These are phyloP conservation scores for Melipona quadrifasciata DNA, from an alignment of 1,140 invertebrate species.

Conservation along the genomic window DNA sequence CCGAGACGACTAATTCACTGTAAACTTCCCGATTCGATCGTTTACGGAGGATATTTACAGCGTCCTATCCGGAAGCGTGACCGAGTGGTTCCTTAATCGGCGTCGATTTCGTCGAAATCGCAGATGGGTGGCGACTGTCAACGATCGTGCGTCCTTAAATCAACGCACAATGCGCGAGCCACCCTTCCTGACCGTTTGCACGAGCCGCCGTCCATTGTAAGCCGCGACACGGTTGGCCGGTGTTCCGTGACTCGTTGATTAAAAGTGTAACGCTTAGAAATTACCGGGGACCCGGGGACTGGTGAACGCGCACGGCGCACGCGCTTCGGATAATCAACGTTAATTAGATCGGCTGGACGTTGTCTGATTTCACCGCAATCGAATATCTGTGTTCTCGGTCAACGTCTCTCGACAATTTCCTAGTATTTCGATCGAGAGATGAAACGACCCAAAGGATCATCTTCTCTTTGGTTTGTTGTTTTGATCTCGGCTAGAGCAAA, in stretches of 20 bases:
- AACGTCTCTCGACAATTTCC: background rate
- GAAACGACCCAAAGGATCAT: no score
- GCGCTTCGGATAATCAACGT: constrained; percentile 50
- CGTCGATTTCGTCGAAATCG: constrained; percentile 56
- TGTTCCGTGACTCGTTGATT: constrained; percentile 66
- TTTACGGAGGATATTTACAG: constrained; percentile 14
- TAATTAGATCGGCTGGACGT: constrained; percentile 57
- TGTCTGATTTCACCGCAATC: background rate
- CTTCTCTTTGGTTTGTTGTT: background rate
- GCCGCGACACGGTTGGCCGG: constrained; percentile 53
- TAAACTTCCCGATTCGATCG: background rate
- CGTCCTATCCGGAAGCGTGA: background rate
- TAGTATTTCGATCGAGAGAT: no score
- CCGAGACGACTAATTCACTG: constrained; percentile 34
- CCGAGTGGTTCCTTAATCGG: constrained; percentile 55
- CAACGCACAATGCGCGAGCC: constrained; percentile 58
- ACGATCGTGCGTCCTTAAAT: constrained; percentile 61
- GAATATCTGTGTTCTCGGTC: background rate
- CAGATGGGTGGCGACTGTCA: constrained; percentile 61
- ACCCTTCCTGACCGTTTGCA: constrained; percentile 42
- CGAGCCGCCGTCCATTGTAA: constrained; percentile 59
- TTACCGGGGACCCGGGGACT: constrained; percentile 24
- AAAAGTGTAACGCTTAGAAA: constrained; percentile 70
- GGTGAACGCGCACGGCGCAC: constrained; percentile 6
- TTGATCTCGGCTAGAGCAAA: no score